Evolutionary conservation across 2,888 invertebrate genomes (phyloP).

Genomic region (Drosophila borborema): DNA sequence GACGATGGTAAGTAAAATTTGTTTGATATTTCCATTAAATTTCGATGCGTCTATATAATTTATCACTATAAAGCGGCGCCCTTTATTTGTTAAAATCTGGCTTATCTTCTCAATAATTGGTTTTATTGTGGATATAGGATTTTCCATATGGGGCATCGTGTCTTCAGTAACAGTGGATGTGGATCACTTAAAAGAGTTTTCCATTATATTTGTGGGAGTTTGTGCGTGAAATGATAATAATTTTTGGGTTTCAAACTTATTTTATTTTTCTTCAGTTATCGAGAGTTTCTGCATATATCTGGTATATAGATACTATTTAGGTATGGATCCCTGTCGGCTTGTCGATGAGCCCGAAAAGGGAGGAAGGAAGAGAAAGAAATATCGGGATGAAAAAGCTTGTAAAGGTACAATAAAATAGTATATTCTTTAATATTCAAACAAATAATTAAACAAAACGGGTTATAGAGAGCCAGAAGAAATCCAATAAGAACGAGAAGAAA

Average conservation of each 20-base stretch:
- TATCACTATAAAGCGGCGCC: slow-evolving; percentile 37
- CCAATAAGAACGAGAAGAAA: slow-evolving; percentile 18
- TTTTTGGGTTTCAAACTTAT: neutral
- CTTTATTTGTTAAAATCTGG: slow-evolving; percentile 56
- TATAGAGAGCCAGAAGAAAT: slow-evolving; percentile 4
- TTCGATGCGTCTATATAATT: neutral
- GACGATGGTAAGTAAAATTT: slow-evolving; percentile 49
- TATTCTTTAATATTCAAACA: neutral
- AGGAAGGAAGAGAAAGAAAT: slow-evolving; percentile 10
- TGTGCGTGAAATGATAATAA: slow-evolving; percentile 33
- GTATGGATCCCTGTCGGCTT: slow-evolving; percentile 49
- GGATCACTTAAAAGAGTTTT: slow-evolving; percentile 46
- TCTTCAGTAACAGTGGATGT: slow-evolving; percentile 53
- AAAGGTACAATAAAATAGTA: slow-evolving; percentile 15
- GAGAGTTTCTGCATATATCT: slow-evolving; percentile 57
- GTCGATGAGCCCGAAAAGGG: slow-evolving; percentile 27
- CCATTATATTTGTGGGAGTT: slow-evolving; percentile 59
- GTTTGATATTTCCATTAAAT: neutral
- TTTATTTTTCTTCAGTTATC: slow-evolving; percentile 44
- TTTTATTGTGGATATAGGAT: slow-evolving; percentile 55
- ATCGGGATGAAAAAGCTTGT: slow-evolving; percentile 27
- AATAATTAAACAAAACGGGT: neutral
- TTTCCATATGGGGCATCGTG: slow-evolving; percentile 57
- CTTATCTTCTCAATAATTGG: slow-evolving; percentile 61
- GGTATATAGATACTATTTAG: slow-evolving; percentile 52